A percentile compares a stretch with the other conserved stretches of the same genome.
Evolutionary conservation across 2,113 vertebrate species (phyloP).

Genomic region (Corythoichthys haematopterus): DNA sequence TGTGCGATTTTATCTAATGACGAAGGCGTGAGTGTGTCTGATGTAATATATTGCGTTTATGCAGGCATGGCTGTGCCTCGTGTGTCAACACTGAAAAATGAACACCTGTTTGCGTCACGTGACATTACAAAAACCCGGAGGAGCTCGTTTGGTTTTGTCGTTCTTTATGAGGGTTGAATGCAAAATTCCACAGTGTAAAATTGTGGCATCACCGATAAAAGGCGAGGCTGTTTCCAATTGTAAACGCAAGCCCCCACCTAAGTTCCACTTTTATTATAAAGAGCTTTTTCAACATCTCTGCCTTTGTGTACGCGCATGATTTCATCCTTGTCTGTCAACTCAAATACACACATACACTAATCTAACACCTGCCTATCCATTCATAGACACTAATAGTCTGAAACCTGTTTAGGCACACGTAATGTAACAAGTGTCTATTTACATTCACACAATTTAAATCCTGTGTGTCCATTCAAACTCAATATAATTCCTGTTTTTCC

Average conservation of each 20-base stretch:
- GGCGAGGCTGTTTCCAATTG: not conserved
- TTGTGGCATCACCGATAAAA: not conserved
- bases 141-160: slow-evolving; percentile 39
- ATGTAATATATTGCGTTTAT: not conserved
- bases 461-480: no score
- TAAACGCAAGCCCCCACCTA: not conserved
- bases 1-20: not conserved
- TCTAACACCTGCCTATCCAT: no score
- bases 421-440: no score
- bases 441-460: no score
- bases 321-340: not conserved
- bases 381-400: no score
- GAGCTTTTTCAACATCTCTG: not conserved
- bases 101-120: slow-evolving; percentile 25
- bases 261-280: not conserved
- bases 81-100: slow-evolving; percentile 20
- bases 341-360: not conserved
- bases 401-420: no score
- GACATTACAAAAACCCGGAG: slow-evolving; percentile 20
- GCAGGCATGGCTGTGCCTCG: not conserved
- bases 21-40: not conserved
- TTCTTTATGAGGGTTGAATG: not conserved
- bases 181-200: not conserved
- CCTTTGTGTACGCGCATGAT: not conserved
- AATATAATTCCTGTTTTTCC: no score